Evolutionary conservation across 2,888 invertebrate species (phyloP), one percentile per base, ranked within the genome.

Genomic region (Tachina grossa): DNA sequence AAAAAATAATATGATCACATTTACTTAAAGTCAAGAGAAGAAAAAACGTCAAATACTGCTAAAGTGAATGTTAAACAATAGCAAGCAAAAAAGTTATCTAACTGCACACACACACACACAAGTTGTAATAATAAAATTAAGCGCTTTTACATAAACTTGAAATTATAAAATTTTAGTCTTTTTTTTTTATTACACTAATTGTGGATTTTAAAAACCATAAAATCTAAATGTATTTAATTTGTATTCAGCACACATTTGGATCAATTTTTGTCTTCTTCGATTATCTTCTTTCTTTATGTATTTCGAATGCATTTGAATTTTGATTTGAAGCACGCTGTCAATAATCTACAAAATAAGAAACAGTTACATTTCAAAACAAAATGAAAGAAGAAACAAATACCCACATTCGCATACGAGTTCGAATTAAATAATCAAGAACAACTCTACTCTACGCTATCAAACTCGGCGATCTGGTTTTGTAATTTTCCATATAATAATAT

Each of bases 401-500:
- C 51, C 51, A 53, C 51, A 61, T 71, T 69, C 45, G 10, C 53
- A 31, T 66, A 49, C 31, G 31, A 31, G 31, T 31, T 6, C 31
- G 31, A 31, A 1, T 31, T 31, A 49, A 41, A 66, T 59, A 49
- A 71, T 55, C 61, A 55, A 69, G 55, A 71, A 72, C 53, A 61
- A 59, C 31, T 31, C 31, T 31, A 31, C 31, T 31, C 31, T 31
- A 6, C 6, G 31, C 31, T 78, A 78, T 83, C 59, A 72, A 19
- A n/a, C 41, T 51, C 47, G 65, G 22, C 14, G 51, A 83, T 77
- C 71, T 72, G 74, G 59, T 81, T 81, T 78, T 19, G 16, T 45
- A 65, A 55, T 55, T 63, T 72, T 77, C 68, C 71, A 61, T 65
- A 61, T 78, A 74, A 78, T 47, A 61, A 78, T 78, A 83, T 83